Evolutionary conservation across 37 sponge, comb jelly and placozoan genomes (phyloP), one percentile per base, ranked within the genome.

Genomic region (Chondrosia reniformis): DNA sequence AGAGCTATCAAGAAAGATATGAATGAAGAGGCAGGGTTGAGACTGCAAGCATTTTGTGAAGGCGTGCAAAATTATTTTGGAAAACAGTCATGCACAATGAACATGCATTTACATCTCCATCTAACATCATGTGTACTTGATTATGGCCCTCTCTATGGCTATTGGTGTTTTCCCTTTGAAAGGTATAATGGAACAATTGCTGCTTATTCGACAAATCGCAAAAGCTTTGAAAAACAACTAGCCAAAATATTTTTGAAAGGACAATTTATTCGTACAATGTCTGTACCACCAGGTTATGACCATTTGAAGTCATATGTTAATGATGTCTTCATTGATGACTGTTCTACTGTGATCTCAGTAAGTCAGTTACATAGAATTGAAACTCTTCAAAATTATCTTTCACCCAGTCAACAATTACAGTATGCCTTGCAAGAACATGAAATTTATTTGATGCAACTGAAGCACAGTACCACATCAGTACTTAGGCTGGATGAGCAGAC

Each of bases 151-250:
- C 24, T 81, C 52, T 69, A 76, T 81, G 55, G 38, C 15, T 87
- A 82, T 57, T 87, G 87, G 87, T 77, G 45, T 30, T 87, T 66
- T 46, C 32, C 82, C 7, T 87, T 82, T 77, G 87, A 87, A 28
- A 46, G 82, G 19, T 45, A 79, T 33, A 87, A 87, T 73, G 88
- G 88, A 17, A 64, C 75, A 8, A 61, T 87, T 24, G 79, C 76
- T 21, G 65, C 83, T 21, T 87, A 79, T 34, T 79, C 78, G 45
- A 87, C 83, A 17, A 88, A 88, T 43, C 55, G 45, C 56, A 79
- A 36, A 32, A 40, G 28, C 39, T 57, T 84, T 55, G 49, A 65
- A 15, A n/a, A 79, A 12, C 89, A 88, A 56, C 2, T 88, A 5
- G 78, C 64, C 52, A 55, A 77, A 63, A 74, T 43, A 66, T 43